Base-by-base conservation (phyloP, 2,888 invertebrate species). In the Meteorus cinctellus region DNA sequence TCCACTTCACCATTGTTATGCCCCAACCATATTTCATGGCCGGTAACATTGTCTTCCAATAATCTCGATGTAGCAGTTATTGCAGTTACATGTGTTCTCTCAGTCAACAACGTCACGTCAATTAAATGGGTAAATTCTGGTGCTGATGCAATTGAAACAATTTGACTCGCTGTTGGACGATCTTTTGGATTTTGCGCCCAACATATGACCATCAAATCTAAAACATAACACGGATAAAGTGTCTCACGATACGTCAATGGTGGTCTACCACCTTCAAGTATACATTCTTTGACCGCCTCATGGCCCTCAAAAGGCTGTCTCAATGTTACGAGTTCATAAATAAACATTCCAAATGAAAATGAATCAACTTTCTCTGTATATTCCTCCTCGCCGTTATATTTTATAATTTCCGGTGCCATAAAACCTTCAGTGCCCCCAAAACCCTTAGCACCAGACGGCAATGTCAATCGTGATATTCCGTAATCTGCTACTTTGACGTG, bases 361-460 rank as follows among this genome's bases (percentile, higher is more conserved):
- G 98, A 98, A 88, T 99, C 99, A 76, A 98, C 98, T 92, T 99
- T 99, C 86, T 98, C 98, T 0, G 98, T 99, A 84, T 99, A 99
- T 84, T 98, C 98, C 88, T 98, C 98, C 89, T 99, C 99, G 0
- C 99, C 99, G 88, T 98, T 99, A 90, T 97, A 98, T 67, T 97
- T 93, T 92, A 99, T 97, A 81, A 99, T 99, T 91, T 99, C 99
- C 0, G 99, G 99, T 2, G 99, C 99, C 97, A 99, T 99, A 89
- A 98, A 99, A 0, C 99, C 99, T 90, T 98, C 98, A 0, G 99
- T 99, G 1, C 99, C 99, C 0, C 98, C 99, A 90, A 98, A 99
- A 0, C 99, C 99, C 89, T 98, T 98, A 0, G 97, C 96, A 0
- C 97, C 97, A 0, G 96, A 96, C 0, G 97, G 97, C 10, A 97